A percentile compares a stretch with the other conserved stretches of the same genome.
These are phyloP conservation scores for Pelmatolapia mariae DNA, from an alignment of 2,113 vertebrate genomes.

Conservation along the genomic window DNA sequence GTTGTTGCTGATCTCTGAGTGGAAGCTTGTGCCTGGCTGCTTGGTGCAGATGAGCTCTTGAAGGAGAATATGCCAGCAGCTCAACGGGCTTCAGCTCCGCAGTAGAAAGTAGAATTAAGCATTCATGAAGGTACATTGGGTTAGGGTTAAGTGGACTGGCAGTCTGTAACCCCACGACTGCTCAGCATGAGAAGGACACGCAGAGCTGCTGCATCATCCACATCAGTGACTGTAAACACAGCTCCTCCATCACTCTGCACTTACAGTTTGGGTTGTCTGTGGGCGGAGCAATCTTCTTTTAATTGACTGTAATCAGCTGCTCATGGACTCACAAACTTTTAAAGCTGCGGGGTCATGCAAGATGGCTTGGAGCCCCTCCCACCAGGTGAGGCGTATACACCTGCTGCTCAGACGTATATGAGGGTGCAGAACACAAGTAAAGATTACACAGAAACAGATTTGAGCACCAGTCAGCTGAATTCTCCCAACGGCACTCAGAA, in stretches of 20 bases:
- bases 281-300: neutral
- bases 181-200: neutral
- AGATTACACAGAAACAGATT: neutral
- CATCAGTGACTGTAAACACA: neutral
- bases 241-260: neutral
- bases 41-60: neutral
- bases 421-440: neutral
- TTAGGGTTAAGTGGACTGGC: neutral
- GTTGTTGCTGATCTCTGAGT: neutral
- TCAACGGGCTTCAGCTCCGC: neutral
- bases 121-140: neutral
- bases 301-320: neutral
- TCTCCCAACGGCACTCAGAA: neutral
- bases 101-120: neutral
- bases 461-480: neutral
- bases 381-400: neutral
- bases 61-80: neutral
- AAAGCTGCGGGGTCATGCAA: neutral
- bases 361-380: neutral
- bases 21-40: neutral
- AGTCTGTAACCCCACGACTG: neutral
- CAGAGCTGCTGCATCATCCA: neutral
- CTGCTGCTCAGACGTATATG: neutral
- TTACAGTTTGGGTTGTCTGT: neutral
- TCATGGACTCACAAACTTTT: neutral